These are phyloP conservation scores for Sebastes elongatus DNA, from an alignment of 2,797 vertebrate genomes.

Conservation along the genomic window DNA sequence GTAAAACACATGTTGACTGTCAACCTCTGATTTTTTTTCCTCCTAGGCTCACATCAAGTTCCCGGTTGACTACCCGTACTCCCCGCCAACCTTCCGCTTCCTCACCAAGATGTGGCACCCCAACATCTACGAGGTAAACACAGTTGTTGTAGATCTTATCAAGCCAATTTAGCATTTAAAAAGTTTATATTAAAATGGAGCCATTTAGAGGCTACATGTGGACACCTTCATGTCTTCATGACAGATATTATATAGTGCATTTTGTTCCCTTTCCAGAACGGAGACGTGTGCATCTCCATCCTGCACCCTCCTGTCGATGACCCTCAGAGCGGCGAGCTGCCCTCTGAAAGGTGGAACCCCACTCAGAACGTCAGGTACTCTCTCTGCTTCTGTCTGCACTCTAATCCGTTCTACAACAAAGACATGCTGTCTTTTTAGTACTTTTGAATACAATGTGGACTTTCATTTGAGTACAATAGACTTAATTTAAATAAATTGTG, in stretches of 20 bases:
- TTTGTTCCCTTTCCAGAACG: conserved; percentile 84
- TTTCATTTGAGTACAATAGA: background rate
- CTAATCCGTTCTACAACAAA: background rate
- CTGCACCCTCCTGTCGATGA: conserved; percentile 98
- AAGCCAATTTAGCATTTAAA: background rate
- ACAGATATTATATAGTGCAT: background rate
- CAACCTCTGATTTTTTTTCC: conserved; percentile 1
- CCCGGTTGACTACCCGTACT: conserved; percentile 98
- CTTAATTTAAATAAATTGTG: background rate
- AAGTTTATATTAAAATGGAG: background rate
- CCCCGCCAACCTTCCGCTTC: conserved; percentile 97
- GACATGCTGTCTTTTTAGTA: background rate
- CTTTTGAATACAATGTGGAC: background rate
- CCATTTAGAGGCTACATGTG: background rate
- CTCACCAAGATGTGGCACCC: conserved; percentile 99
- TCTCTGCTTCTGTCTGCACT: background rate
- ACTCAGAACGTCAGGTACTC: conserved; percentile 96
- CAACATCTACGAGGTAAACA: conserved; percentile 97
- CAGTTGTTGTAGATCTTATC: background rate
- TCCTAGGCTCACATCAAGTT: conserved; percentile 98
- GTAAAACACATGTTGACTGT: conserved; percentile 7
- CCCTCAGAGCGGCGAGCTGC: conserved; percentile 97
- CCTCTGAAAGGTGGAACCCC: conserved; percentile 98
- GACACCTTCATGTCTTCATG: background rate
- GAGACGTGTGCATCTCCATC: conserved; percentile 99